These are phyloP conservation scores for Macropodus opercularis DNA, from an alignment of 2,797 vertebrate species.

Conservation along the genomic window DNA sequence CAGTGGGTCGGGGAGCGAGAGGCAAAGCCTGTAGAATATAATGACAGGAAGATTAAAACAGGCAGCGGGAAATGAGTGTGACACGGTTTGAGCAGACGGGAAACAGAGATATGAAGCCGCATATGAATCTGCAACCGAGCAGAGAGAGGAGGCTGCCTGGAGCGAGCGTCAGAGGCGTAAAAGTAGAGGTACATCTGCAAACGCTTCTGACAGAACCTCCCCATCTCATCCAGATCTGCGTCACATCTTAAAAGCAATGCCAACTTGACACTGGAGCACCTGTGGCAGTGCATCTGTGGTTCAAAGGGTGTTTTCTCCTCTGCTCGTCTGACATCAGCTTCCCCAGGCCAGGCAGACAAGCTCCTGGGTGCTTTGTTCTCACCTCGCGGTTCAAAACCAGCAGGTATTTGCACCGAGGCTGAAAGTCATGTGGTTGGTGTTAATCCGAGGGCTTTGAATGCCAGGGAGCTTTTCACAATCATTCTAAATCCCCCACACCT, in stretches of 20 bases:
- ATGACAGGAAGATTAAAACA: conserved; percentile 30
- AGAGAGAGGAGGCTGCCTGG: conserved; percentile 17
- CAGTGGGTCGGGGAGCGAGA: conserved; percentile 20
- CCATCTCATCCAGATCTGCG: conserved; percentile 6
- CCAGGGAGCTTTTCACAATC: conserved; percentile 40
- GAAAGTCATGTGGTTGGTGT: conserved; percentile 49
- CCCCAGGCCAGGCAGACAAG: conserved; percentile 50
- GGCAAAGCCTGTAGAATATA: conserved; percentile 11
- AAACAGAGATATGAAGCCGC: conserved; percentile 26
- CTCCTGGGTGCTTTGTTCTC: conserved; percentile 55
- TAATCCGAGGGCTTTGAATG: conserved; percentile 48
- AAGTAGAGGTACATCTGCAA: conserved; percentile 38
- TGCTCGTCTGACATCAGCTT: conserved; percentile 43
- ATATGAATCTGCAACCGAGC: conserved; percentile 43
- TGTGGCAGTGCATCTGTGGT: conserved; percentile 47
- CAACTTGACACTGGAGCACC: conserved; percentile 53
- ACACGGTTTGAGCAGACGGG: conserved; percentile 25
- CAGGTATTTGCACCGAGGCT: conserved; percentile 36
- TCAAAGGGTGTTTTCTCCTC: conserved; percentile 32
- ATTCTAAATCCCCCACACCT: conserved; percentile 35
- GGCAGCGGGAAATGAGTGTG: conserved; percentile 17
- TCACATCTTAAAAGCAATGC: conserved; percentile 40
- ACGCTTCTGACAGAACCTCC: conserved; percentile 35
- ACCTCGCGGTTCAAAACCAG: conserved; percentile 49
- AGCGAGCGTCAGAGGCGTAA: conserved; percentile 35